Percentiles rank a stretch among this genome's conserved stretches.
These are phyloP conservation scores for Heliconius hermathena DNA, from an alignment of 1,140 invertebrate genomes.

Conservation along the genomic window DNA sequence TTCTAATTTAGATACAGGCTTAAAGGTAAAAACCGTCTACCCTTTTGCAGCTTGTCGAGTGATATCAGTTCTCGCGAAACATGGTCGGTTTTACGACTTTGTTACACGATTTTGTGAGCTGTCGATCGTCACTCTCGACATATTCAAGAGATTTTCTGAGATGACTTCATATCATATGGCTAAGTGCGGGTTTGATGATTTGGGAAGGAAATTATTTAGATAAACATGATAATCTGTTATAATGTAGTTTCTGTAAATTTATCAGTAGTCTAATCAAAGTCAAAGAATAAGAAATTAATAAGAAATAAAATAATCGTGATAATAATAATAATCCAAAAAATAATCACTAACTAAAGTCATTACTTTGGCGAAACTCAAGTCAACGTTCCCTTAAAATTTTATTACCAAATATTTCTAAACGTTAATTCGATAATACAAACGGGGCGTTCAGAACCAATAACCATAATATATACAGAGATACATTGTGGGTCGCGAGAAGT, in stretches of 20 bases:
- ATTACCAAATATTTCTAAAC: background rate
- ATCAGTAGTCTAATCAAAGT: no score
- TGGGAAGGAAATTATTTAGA: background rate
- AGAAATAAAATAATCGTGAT: background rate
- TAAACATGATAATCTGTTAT: background rate
- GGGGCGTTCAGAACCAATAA: background rate
- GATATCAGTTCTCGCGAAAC: background rate
- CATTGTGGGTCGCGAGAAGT: conserved; percentile 61
- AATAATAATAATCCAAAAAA: background rate
- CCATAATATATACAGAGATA: conserved; percentile 13
- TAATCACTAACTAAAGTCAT: background rate
- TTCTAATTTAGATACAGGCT: conserved; percentile 10
- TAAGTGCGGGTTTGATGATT: background rate
- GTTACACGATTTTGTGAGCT: background rate
- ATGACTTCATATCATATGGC: background rate
- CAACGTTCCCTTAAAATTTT: conserved; percentile 12
- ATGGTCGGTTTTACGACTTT: background rate
- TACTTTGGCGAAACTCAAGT: background rate
- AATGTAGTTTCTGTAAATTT: no score
- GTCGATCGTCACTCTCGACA: background rate
- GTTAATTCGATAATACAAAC: conserved; percentile 11
- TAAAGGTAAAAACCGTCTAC: background rate
- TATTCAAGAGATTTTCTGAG: background rate
- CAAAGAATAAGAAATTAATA: background rate
- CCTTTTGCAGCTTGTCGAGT: background rate